Conservation (phyloP, 2,113 vertebrate genomes). For the Condylura cristata region DNA sequence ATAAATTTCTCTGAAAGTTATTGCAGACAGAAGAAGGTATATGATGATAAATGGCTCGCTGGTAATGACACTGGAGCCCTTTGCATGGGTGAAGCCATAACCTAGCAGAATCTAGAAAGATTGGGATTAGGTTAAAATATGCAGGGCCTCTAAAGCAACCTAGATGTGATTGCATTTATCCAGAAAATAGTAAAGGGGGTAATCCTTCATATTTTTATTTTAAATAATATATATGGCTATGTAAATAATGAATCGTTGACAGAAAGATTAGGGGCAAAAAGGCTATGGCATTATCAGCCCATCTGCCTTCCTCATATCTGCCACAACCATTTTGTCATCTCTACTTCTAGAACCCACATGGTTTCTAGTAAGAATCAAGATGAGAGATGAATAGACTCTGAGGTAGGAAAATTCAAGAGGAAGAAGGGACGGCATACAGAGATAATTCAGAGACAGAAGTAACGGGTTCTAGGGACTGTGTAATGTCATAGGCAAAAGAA, state of each 20-base stretch:
- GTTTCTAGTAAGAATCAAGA: neutral
- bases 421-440: neutral
- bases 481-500: neutral
- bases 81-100: neutral
- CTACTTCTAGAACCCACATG: neutral
- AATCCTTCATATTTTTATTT: neutral
- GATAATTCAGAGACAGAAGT: neutral
- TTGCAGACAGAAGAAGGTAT: neutral
- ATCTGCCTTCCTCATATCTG: too few relatives aligned
- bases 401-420: neutral
- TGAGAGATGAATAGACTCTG: neutral
- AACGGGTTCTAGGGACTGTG: neutral
- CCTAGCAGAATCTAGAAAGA: neutral
- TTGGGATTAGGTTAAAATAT: neutral
- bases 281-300: neutral
- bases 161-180: neutral
- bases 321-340: too few relatives aligned
- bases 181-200: neutral
- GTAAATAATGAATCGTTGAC: neutral
- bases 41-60: neutral
- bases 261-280: neutral
- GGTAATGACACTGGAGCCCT: neutral
- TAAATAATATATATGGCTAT: neutral
- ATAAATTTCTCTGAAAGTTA: neutral
- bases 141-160: neutral